Conservation (phyloP, 2,888 invertebrate species). For the Eilema depressum region DNA sequence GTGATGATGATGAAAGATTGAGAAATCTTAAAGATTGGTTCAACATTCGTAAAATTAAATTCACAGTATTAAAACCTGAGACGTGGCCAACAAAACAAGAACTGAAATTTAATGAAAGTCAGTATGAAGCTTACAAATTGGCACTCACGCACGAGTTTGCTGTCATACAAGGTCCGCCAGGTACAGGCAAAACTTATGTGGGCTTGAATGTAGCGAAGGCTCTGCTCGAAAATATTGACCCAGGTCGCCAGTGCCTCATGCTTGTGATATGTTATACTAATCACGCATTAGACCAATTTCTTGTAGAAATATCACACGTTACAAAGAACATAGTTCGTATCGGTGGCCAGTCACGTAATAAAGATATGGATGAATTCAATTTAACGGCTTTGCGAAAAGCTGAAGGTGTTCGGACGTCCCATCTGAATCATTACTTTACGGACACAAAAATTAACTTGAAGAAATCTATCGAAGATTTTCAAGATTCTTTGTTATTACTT, state of each 20-base stretch:
- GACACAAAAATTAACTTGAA: constrained; percentile 58
- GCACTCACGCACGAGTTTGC: constrained; percentile 90
- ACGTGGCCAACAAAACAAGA: constrained; percentile 81
- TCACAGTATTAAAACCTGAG: constrained; percentile 59
- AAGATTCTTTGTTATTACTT: constrained; percentile 55
- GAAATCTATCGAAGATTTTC: constrained; percentile 49
- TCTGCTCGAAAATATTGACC: constrained; percentile 86
- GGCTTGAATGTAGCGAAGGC: constrained; percentile 91
- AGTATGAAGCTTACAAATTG: constrained; percentile 88
- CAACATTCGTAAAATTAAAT: constrained; percentile 30
- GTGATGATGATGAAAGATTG: background rate
- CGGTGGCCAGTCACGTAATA: constrained; percentile 89
- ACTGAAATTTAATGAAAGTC: constrained; percentile 88
- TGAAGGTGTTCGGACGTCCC: background rate
- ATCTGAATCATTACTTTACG: constrained; percentile 42
- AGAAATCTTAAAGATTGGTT: background rate
- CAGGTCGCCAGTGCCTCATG: constrained; percentile 78
- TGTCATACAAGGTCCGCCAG: constrained; percentile 95
- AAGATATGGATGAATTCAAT: constrained; percentile 74
- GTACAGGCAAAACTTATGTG: constrained; percentile 94
- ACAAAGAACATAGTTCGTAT: constrained; percentile 89
- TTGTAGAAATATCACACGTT: constrained; percentile 89
- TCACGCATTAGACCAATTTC: constrained; percentile 94
- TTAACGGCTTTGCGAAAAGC: constrained; percentile 68
- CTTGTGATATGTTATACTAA: constrained; percentile 94